A percentile compares a stretch with the other conserved stretches of the same genome.
phyloP scores from a whole-genome alignment of 2,797 vertebrate genomes.

The Selene dorsalis region DNA sequence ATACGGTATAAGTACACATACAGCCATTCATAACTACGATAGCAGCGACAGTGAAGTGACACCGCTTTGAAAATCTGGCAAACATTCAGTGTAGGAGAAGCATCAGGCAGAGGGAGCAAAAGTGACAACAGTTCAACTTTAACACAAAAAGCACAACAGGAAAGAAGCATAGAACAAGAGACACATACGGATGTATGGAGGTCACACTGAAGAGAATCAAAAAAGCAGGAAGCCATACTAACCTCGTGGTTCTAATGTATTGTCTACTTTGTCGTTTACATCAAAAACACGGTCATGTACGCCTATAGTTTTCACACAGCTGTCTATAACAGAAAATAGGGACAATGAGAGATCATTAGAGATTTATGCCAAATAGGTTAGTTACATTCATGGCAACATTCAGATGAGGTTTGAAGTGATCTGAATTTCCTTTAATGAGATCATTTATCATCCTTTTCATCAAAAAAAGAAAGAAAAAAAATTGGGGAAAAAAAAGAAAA shows the following conservation, averaged over 20 bases:
- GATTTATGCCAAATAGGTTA: slow-evolving; percentile 86
- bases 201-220: slow-evolving; percentile 85
- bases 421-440: slow-evolving; percentile 55
- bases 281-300: slow-evolving; percentile 99
- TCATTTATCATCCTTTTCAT: slow-evolving; percentile 44
- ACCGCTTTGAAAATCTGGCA: slow-evolving; percentile 28
- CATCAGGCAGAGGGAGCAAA: slow-evolving; percentile 24
- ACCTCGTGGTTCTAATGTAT: slow-evolving; percentile 99
- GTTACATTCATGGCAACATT: slow-evolving; percentile 88
- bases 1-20: slow-evolving; percentile 12
- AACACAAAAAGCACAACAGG: slow-evolving; percentile 40
- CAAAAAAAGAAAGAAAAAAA: slow-evolving; percentile 1
- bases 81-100: slow-evolving; percentile 27
- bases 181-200: slow-evolving; percentile 80
- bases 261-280: slow-evolving; percentile 99
- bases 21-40: slow-evolving; percentile 18
- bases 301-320: slow-evolving; percentile 99
- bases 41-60: slow-evolving; percentile 32
- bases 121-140: slow-evolving; percentile 28
- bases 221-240: slow-evolving; percentile 96
- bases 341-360: slow-evolving; percentile 82
- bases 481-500: slow-evolving; percentile 17
- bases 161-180: slow-evolving; percentile 53
- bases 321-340: slow-evolving; percentile 93
- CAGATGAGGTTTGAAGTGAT: slow-evolving; percentile 71